Evolutionary conservation across 1,140 invertebrate species (phyloP), one percentile per base, ranked within the genome.

Genomic region (Harpegnathos saltator): DNA sequence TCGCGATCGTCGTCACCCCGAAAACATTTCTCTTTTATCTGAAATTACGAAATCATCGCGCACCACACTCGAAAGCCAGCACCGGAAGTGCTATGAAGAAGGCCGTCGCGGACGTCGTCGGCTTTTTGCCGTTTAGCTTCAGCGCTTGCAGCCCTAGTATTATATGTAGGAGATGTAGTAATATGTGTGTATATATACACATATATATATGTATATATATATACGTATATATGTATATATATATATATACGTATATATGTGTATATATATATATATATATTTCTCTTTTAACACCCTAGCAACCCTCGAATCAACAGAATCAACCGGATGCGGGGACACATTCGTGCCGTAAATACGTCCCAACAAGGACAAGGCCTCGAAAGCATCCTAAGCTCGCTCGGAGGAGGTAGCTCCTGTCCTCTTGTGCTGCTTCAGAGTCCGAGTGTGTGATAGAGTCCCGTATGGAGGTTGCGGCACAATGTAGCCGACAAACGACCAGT

Each of bases 321-420:
- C 33, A 44, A 80, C 65, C 65, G 33, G 22, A 78, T 58, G 75
- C 63, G 33, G 65, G 22, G 58, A 80, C 15, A 80, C 26, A 19
- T 71, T 56, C 26, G n/a, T 48, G 65, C 52, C 38, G 4, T 58
- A 58, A 48, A 80, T 52, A 80, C 19, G 52, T 80, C 75, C 63
- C 75, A 71, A 71, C 33, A 78, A 71, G 52, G 54, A 24, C 65
- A 71, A 58, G 75, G 65, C 52, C 75, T 78, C 75, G 54, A 71
- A 44, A 80, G 65, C 75, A 71, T 58, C 65, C 75, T 80, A 80
- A 80, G 65, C 75, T 80, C 75, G 65, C 69, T 72, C 66, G 56
- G 44, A 72, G 59, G 29, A 73, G 68, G 26, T 38, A 62, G 19
- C 58, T 26, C 59, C 58, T 52, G 58, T 82, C 78, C 56, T 50